These are phyloP conservation scores for Pseudopipra pipra DNA, from an alignment of 2,113 vertebrate species.

Conservation along the genomic window DNA sequence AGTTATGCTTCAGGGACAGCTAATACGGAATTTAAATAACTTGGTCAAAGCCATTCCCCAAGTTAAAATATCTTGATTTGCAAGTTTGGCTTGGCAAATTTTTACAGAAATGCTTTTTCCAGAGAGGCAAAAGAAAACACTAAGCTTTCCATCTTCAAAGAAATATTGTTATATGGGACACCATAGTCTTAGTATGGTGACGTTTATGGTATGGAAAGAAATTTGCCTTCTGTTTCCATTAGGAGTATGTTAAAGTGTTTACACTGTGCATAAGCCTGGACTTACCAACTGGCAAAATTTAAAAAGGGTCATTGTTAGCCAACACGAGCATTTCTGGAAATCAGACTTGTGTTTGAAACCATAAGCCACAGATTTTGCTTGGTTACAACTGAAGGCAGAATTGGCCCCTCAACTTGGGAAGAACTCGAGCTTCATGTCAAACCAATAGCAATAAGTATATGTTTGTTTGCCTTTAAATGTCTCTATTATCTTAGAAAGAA, in stretches of 20 bases:
- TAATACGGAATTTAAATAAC: constrained; percentile 37
- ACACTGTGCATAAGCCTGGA: neutral
- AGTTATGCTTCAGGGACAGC: constrained; percentile 12
- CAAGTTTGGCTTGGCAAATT: constrained; percentile 30
- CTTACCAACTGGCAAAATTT: constrained; percentile 6
- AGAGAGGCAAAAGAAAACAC: neutral
- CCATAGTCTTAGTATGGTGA: neutral
- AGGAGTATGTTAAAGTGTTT: neutral
- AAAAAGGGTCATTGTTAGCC: constrained; percentile 20
- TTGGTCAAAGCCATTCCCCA: neutral
- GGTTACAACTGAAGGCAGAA: neutral
- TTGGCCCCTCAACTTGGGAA: neutral
- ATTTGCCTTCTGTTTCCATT: neutral
- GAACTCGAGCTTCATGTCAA: neutral
- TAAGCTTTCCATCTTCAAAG: neutral
- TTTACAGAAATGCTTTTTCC: constrained; percentile 30
- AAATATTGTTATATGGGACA: neutral
- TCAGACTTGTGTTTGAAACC: neutral
- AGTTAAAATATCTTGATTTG: constrained; percentile 38
- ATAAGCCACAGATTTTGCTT: neutral
- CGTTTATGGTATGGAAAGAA: neutral
- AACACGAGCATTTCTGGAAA: neutral
- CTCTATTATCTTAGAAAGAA: neutral
- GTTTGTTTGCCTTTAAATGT: constrained; percentile 28
- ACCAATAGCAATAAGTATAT: neutral